These are phyloP conservation scores for Antheraea yamamai DNA, from an alignment of 2,888 invertebrate species.

Conservation along the genomic window DNA sequence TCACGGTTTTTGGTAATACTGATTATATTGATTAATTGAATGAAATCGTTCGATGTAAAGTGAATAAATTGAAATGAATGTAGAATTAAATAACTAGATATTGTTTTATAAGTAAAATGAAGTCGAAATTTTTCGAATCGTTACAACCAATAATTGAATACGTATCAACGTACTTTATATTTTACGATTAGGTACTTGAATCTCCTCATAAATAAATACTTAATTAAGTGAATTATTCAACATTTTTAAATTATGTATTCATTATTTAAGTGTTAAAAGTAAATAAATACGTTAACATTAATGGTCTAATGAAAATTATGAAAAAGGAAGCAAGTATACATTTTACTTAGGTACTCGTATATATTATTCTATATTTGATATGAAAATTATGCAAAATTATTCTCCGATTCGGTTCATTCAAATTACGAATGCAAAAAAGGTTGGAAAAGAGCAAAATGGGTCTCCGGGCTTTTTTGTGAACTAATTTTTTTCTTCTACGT, in stretches of 20 bases:
- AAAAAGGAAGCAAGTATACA: not conserved
- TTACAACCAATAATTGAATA: no score
- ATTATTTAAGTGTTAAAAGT: not conserved
- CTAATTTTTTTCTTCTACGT: slow-evolving; percentile 6
- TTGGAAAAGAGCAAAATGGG: slow-evolving; percentile 17
- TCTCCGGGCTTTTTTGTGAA: not conserved
- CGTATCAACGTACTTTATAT: no score
- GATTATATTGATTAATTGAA: not conserved
- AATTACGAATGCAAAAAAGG: slow-evolving; percentile 20
- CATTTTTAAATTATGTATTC: not conserved
- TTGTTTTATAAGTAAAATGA: no score
- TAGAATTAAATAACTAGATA: no score
- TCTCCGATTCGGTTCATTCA: not conserved
- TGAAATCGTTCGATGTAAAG: not conserved
- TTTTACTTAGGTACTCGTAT: not conserved
- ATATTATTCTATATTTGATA: not conserved
- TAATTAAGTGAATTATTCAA: no score
- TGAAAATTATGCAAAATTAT: slow-evolving; percentile 1
- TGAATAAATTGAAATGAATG: no score
- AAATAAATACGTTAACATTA: not conserved
- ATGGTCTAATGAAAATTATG: not conserved
- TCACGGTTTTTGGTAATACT: not conserved
- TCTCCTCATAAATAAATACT: no score
- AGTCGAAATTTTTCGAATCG: no score
- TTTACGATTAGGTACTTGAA: no score